Percentiles rank a stretch among this genome's conserved stretches.
phyloP scores from a whole-genome alignment of 2,888 invertebrate genomes.

The Eurytoma californica region DNA sequence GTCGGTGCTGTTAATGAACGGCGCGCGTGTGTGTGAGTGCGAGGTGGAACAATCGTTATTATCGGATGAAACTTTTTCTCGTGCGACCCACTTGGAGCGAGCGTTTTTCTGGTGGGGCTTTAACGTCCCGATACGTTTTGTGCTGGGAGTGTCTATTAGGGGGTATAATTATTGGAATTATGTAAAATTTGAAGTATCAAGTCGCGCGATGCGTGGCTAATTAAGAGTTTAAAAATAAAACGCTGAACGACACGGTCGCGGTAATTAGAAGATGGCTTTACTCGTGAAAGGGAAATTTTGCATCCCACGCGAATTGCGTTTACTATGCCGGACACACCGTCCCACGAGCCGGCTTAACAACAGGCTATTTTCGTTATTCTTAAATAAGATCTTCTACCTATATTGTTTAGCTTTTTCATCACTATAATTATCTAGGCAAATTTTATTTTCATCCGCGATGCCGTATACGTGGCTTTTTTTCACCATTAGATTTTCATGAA shows the following conservation, averaged over 20 bases:
- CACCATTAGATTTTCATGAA: background rate
- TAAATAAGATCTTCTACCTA: slow-evolving; percentile 41
- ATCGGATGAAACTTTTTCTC: no score
- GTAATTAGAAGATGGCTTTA: slow-evolving; percentile 51
- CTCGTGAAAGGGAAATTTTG: slow-evolving; percentile 51
- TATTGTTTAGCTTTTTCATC: slow-evolving; percentile 52
- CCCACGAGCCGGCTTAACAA: slow-evolving; percentile 39
- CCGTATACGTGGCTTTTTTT: background rate
- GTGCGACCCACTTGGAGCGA: background rate
- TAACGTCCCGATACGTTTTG: no score
- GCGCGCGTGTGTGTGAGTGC: no score
- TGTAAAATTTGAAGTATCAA: slow-evolving; percentile 30
- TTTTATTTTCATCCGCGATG: slow-evolving; percentile 16
- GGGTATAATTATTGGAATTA: slow-evolving; percentile 34
- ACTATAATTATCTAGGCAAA: slow-evolving; percentile 40
- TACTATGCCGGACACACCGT: slow-evolving; percentile 6
- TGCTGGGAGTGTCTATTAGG: background rate
- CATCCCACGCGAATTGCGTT: slow-evolving; percentile 46
- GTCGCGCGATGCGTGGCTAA: slow-evolving; percentile 37
- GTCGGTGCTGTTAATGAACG: no score
- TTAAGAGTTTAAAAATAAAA: slow-evolving; percentile 51
- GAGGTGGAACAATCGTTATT: no score
- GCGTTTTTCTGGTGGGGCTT: background rate
- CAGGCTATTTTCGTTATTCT: slow-evolving; percentile 52
- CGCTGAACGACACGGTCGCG: slow-evolving; percentile 26